Conservation (phyloP, 2,113 vertebrate species). For the Kobus ellipsiprymnus region DNA sequence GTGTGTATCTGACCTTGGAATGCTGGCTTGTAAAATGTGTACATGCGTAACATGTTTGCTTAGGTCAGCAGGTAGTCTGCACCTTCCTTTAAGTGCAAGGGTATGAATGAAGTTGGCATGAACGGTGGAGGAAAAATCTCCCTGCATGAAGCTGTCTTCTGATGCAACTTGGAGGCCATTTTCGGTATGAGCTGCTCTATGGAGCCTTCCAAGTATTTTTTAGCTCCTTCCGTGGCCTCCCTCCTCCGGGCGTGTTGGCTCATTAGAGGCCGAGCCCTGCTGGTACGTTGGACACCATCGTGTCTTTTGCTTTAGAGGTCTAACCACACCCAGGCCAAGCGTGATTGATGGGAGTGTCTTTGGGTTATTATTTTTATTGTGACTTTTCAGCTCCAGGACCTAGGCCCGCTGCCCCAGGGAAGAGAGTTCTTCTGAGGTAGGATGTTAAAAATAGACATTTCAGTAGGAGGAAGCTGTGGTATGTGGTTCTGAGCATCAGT, state of each 20-base stretch:
- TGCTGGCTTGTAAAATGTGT: neutral
- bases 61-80: neutral
- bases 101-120: neutral
- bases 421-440: conserved; percentile 40
- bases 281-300: rapidly evolving
- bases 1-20: neutral
- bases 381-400: neutral
- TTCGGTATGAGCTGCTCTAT: neutral
- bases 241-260: neutral
- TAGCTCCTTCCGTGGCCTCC: neutral
- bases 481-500: neutral
- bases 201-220: neutral
- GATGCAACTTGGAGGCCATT: neutral
- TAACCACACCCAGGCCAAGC: neutral
- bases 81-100: neutral
- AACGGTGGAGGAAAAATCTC: neutral
- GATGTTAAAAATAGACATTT: conserved; percentile 42
- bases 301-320: neutral
- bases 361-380: neutral
- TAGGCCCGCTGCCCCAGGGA: neutral
- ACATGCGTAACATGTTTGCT: neutral
- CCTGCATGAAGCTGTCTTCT: neutral
- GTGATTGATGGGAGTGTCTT: neutral
- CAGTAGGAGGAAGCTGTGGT: neutral
- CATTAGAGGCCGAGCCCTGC: neutral